Conservation (phyloP, 2,888 invertebrate genomes). For the Himalopsyche kuldschensis region DNA sequence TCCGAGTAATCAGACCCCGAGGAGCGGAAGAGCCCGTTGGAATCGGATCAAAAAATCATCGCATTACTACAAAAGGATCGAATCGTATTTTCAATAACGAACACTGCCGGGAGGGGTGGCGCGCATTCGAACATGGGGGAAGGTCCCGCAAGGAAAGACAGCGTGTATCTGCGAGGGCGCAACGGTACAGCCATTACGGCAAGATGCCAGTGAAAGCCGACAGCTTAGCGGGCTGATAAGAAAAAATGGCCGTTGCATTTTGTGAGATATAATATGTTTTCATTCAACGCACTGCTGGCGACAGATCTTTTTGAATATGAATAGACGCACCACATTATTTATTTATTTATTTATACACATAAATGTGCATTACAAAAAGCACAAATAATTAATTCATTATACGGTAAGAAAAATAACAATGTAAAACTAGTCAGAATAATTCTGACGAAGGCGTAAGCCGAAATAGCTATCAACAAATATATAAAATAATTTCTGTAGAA, state of each 20-base stretch:
- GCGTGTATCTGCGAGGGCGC: neutral
- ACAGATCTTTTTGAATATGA: neutral
- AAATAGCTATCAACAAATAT: too few relatives aligned
- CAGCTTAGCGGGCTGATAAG: neutral
- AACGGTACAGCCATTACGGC: neutral
- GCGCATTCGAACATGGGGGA: neutral
- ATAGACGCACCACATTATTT: too few relatives aligned
- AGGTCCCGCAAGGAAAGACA: neutral
- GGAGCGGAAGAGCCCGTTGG: neutral
- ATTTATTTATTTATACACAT: too few relatives aligned
- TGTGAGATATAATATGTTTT: neutral
- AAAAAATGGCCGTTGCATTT: neutral
- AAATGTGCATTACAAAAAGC: too few relatives aligned
- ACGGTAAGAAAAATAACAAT: too few relatives aligned
- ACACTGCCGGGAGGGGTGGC: neutral
- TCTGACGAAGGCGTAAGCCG: too few relatives aligned
- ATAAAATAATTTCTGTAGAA: too few relatives aligned
- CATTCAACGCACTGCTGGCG: neutral
- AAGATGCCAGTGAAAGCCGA: neutral
- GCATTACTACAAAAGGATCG: neutral
- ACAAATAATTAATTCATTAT: too few relatives aligned
- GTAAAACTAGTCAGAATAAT: too few relatives aligned
- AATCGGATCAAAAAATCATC: constrained; percentile 1
- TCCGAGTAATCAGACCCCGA: neutral
- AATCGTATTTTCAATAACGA: neutral